Base-by-base conservation (phyloP, 2,797 vertebrate species). In the Orientallactaga sibirica region DNA sequence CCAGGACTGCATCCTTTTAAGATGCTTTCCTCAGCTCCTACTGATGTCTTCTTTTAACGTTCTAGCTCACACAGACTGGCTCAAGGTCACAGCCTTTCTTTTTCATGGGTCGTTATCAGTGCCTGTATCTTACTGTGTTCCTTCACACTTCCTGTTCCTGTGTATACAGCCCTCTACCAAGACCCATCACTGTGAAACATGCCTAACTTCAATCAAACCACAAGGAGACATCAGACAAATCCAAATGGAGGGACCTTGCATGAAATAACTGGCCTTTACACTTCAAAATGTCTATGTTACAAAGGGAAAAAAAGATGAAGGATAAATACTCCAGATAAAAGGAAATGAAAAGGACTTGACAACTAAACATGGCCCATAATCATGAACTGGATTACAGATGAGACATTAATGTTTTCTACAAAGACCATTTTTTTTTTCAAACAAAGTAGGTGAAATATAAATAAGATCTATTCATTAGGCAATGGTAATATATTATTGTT, bases 211-310 rank as follows among this genome's bases (percentile, higher is more conserved):
- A 33, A 9, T 84, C 29, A 68, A 66, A 83, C 66, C 19, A 55
- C 0, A 3, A 90, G 29, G 15, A 78, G 48, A 66, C 22, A 58
- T 37, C 16, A 67, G 62, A 75, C 24, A 86, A 86, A 66, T 81
- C 19, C 55, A 80, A 88, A 86, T 1, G 20, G 61, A 87, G n/a
- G 20, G 19, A 78, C 3, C 2, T 24, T 62, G 80, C 70, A 67
- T 1, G 20, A 90, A 90, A 86, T 82, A 93, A 73, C 14, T 66
- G 82, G 43, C 33, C n/a, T 85, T 80, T 92, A 61, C 27, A 70
- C 5, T 93, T 90, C 68, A 66, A 94, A 95, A 90, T 92, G 82
- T 80, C 62, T 94, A 66, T n/a, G 9, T 71, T 43, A 18, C n/a
- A 14, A 81, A 86, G 80, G 66, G 88, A 79, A 92, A 90, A 70